Percentiles rank a stretch among this genome's conserved stretches.
These are phyloP conservation scores for Cinclus cinclus DNA, from an alignment of 2,113 vertebrate genomes.

Conservation along the genomic window DNA sequence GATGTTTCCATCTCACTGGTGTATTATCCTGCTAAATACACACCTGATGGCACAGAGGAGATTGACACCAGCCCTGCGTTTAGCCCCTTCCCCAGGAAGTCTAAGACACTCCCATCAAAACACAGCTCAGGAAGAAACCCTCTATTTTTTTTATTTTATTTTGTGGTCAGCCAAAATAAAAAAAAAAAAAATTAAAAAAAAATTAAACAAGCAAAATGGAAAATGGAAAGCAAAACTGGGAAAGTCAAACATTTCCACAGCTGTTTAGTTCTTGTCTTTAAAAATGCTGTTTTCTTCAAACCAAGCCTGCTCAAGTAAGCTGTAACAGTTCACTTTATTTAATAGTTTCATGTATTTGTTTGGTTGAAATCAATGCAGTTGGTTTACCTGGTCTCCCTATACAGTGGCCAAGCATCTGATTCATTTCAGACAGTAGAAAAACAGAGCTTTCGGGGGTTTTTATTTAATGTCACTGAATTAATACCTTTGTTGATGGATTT, in stretches of 20 bases:
- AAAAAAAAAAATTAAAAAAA: too few species aligned
- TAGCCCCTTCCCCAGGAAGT: neutral
- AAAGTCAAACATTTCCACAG: neutral
- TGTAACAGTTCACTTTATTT: neutral
- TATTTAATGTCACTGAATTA: neutral
- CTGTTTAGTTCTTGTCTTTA: neutral
- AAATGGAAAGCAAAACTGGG: neutral
- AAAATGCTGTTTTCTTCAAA: neutral
- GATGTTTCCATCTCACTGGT: neutral
- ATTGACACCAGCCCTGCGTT: neutral
- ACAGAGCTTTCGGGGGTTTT: fast-evolving
- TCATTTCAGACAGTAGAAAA: neutral
- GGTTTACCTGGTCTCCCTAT: neutral
- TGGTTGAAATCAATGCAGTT: neutral
- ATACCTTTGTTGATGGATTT: neutral
- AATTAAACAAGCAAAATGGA: too few species aligned
- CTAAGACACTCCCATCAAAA: neutral
- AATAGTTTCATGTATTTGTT: neutral
- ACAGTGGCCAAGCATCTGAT: neutral
- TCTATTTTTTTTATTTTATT: too few species aligned
- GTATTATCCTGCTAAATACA: neutral
- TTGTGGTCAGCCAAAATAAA: neutral
- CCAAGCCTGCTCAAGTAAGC: neutral
- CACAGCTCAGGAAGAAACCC: neutral
- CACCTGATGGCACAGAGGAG: neutral